These are phyloP conservation scores for Subacronicta megacephala DNA, from an alignment of 2,888 invertebrate genomes.

Conservation along the genomic window DNA sequence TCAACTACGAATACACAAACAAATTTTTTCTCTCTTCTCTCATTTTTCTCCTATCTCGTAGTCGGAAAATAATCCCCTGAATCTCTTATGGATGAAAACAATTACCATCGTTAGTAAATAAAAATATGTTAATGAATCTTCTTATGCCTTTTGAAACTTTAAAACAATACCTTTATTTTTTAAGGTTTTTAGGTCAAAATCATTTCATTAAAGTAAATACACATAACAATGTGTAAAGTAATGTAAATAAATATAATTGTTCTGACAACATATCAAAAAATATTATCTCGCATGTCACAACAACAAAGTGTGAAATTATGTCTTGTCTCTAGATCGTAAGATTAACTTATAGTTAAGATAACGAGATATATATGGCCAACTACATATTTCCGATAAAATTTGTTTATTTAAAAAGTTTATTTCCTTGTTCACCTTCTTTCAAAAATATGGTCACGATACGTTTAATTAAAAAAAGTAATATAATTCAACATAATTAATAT, in stretches of 20 bases:
- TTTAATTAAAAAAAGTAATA: too few relatives aligned
- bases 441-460: conserved; percentile 9
- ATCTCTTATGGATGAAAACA: too few relatives aligned
- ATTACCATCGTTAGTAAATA: too few relatives aligned
- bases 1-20: too few relatives aligned
- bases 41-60: too few relatives aligned
- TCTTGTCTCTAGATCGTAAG: conserved; percentile 29
- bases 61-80: too few relatives aligned
- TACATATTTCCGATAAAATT: conserved; percentile 22
- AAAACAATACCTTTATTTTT: too few relatives aligned
- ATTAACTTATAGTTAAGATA: conserved; percentile 28
- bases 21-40: too few relatives aligned
- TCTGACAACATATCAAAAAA: conserved; percentile 10
- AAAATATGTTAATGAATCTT: too few relatives aligned
- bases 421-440: conserved; percentile 32
- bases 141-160: too few relatives aligned
- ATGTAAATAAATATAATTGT: not conserved
- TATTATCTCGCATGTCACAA: conserved; percentile 29
- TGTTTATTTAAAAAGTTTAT: conserved; percentile 19
- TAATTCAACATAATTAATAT: too few relatives aligned
- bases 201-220: not conserved
- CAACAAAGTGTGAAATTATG: conserved; percentile 32
- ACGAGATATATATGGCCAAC: conserved; percentile 18
- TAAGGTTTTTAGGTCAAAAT: not conserved
- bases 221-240: not conserved